Conservation (phyloP, 2,113 vertebrate species). For the Xenopus laevis region DNA sequence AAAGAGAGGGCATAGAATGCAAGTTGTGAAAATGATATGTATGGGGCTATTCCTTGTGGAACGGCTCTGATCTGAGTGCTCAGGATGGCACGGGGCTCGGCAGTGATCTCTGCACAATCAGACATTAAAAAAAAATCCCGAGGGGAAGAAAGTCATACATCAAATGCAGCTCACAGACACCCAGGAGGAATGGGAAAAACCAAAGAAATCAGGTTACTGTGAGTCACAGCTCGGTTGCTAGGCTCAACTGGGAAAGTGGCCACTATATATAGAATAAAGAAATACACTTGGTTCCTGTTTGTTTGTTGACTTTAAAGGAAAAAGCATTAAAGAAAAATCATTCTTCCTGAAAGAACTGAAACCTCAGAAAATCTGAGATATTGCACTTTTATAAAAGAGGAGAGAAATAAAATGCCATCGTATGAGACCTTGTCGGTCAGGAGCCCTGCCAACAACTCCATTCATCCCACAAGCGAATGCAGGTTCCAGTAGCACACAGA, state of each 20-base stretch:
- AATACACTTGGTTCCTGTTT: no score
- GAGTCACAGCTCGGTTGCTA: neutral
- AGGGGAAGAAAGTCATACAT: slow-evolving; percentile 15
- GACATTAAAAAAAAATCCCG: slow-evolving; percentile 8
- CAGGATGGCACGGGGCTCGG: slow-evolving; percentile 10
- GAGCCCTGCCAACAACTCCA: no score
- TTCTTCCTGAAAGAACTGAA: no score
- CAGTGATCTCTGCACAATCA: slow-evolving; percentile 15
- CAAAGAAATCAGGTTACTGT: slow-evolving; percentile 10
- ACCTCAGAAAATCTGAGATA: no score
- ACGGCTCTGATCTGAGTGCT: slow-evolving; percentile 3
- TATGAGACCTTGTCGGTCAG: no score
- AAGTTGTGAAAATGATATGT: slow-evolving; percentile 37
- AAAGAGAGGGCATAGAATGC: slow-evolving; percentile 52
- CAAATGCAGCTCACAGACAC: neutral
- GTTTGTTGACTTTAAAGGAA: no score
- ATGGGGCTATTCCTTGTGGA: slow-evolving; percentile 29
- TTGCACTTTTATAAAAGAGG: no score
- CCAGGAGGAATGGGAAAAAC: neutral
- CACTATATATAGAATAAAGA: neutral
- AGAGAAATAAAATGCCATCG: no score
- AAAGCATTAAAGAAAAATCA: no score
- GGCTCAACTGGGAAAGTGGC: neutral
- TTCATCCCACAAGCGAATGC: no score
- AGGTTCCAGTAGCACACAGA: no score